Evolutionary conservation across 2,888 invertebrate species (phyloP).

Genomic region (Dryobota labecula): DNA sequence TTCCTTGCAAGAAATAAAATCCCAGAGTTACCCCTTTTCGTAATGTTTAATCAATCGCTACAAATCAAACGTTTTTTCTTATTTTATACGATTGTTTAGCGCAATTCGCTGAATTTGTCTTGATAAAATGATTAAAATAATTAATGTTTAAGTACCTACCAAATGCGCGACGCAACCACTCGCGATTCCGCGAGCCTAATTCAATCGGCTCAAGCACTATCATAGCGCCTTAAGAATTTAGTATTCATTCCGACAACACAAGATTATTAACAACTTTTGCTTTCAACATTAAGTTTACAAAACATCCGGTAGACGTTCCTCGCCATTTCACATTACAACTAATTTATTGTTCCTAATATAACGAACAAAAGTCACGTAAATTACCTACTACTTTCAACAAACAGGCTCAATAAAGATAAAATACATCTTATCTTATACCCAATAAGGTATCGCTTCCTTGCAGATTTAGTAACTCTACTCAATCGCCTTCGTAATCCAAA

Average conservation of each 20-base stretch:
- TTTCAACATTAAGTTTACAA: conserved; percentile 33
- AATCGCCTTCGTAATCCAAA: conserved; percentile 41
- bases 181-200: too few species aligned
- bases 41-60: too few species aligned
- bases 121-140: too few species aligned
- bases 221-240: background rate
- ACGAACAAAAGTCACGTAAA: background rate
- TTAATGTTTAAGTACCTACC: too few species aligned
- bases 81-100: too few species aligned
- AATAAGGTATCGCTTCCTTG: conserved; percentile 52
- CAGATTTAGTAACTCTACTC: conserved; percentile 50
- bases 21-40: too few species aligned
- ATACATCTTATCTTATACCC: conserved; percentile 33
- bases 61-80: too few species aligned
- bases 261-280: conserved; percentile 17
- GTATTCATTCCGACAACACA: background rate
- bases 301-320: conserved; percentile 11
- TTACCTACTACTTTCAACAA: conserved; percentile 11
- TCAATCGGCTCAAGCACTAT: too few species aligned
- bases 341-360: conserved; percentile 8
- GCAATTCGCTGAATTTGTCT: too few species aligned
- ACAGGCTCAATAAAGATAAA: conserved; percentile 27
- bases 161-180: too few species aligned
- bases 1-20: too few species aligned
- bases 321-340: background rate